Conservation (phyloP, 2,888 invertebrate genomes). For the Galeruca laticollis region DNA sequence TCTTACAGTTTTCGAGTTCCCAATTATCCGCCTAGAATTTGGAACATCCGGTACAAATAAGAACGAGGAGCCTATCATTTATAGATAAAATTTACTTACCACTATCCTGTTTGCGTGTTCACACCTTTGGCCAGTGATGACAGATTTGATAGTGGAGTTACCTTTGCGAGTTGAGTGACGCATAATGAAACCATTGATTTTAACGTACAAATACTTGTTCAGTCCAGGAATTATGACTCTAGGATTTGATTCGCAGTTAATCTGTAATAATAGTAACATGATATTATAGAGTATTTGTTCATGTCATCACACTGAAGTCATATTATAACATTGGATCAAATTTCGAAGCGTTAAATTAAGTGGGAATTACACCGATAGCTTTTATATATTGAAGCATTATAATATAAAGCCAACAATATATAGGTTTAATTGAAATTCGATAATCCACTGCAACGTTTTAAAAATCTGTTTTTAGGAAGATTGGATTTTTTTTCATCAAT, state of each 20-base stretch:
- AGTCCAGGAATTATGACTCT: slow-evolving; percentile 84
- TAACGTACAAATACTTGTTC: slow-evolving; percentile 83
- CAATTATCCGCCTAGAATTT: too few relatives aligned
- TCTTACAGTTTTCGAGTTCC: too few relatives aligned
- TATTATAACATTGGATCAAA: not conserved
- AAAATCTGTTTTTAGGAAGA: too few relatives aligned
- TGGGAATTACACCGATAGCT: not conserved
- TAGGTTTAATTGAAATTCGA: too few relatives aligned
- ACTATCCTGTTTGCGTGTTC: slow-evolving; percentile 83
- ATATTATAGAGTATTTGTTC: not conserved
- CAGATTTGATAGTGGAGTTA: slow-evolving; percentile 68
- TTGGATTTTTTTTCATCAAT: too few relatives aligned
- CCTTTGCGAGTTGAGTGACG: slow-evolving; percentile 68
- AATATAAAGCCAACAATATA: too few relatives aligned
- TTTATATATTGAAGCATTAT: not conserved
- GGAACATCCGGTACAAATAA: too few relatives aligned
- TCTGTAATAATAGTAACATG: slow-evolving; percentile 66
- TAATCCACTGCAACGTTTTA: too few relatives aligned
- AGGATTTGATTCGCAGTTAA: slow-evolving; percentile 83
- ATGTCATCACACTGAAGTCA: not conserved
- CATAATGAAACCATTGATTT: slow-evolving; percentile 75
- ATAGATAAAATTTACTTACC: slow-evolving; percentile 61
- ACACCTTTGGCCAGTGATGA: slow-evolving; percentile 68
- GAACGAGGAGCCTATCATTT: not conserved
- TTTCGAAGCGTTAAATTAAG: not conserved